Evolutionary conservation across 2,113 vertebrate genomes (phyloP).

Genomic region (Columba livia): DNA sequence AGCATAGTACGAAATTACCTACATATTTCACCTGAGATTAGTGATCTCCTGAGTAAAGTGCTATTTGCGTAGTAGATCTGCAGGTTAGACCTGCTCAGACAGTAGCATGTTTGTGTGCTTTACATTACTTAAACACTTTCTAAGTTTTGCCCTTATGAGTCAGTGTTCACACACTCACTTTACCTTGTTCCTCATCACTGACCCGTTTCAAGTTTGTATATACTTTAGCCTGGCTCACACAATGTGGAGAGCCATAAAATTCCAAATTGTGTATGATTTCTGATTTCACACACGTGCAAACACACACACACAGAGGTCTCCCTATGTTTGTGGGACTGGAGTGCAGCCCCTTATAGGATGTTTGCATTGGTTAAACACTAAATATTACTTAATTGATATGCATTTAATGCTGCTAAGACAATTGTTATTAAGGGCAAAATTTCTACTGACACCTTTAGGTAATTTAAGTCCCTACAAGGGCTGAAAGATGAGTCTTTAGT

Average conservation of each 20-base stretch:
- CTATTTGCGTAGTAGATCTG: conserved; percentile 28
- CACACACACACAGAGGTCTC: not conserved
- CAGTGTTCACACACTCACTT: not conserved
- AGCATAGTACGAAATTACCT: not conserved
- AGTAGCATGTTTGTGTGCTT: conserved; percentile 22
- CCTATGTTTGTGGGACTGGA: not conserved
- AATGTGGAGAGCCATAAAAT: not conserved
- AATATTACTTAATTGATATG: not conserved
- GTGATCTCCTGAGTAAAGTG: not conserved
- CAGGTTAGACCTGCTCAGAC: conserved; percentile 56
- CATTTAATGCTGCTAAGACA: not conserved
- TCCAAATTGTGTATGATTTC: not conserved
- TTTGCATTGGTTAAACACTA: not conserved
- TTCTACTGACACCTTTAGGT: not conserved
- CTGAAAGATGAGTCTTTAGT: not conserved
- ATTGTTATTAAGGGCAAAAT: not conserved
- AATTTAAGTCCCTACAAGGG: not conserved
- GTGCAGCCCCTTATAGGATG: not conserved
- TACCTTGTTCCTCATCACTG: not conserved
- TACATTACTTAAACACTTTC: conserved; percentile 36
- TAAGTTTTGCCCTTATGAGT: conserved; percentile 17
- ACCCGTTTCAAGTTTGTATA: not conserved
- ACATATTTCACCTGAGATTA: not conserved
- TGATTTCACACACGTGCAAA: not conserved
- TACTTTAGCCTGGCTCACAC: not conserved